Evolutionary conservation across 2,888 invertebrate genomes (phyloP).

Genomic region (Pollenia griseotomentosa): DNA sequence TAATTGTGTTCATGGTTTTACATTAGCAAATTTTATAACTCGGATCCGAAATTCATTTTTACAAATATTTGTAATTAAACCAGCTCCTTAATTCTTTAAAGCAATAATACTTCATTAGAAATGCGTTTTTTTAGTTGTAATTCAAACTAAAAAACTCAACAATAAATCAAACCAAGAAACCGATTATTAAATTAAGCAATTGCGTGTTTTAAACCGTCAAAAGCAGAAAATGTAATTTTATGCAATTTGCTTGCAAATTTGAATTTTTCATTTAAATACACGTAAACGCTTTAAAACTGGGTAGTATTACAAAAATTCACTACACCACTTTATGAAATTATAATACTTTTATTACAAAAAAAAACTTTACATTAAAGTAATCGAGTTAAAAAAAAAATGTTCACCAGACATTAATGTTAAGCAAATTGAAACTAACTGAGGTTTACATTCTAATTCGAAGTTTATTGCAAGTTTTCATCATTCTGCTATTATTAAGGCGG

Average conservation of each 20-base stretch:
- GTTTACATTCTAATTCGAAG: no score
- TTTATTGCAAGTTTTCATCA: background rate
- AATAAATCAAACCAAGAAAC: constrained; percentile 70
- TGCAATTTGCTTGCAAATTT: constrained; percentile 69
- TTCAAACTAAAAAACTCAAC: constrained; percentile 71
- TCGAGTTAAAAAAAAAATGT: background rate
- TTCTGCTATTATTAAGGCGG: background rate
- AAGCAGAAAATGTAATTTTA: constrained; percentile 73
- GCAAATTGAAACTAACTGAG: background rate
- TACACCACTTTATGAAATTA: constrained; percentile 2
- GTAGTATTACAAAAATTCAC: background rate
- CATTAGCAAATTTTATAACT: no score
- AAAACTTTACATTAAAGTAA: constrained; percentile 8
- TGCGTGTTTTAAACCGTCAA: constrained; percentile 74
- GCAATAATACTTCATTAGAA: background rate
- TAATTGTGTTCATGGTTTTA: no score
- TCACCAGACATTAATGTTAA: background rate
- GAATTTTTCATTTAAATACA: constrained; percentile 44
- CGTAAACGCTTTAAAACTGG: constrained; percentile 14
- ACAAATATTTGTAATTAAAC: constrained; percentile 2
- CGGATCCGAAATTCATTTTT: no score
- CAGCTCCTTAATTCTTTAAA: constrained; percentile 10
- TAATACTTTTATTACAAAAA: background rate
- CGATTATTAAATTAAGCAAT: constrained; percentile 73
- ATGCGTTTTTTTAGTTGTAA: constrained; percentile 18